Conservation (phyloP, 1,140 invertebrate species). For the Leptopilina boulardi region DNA sequence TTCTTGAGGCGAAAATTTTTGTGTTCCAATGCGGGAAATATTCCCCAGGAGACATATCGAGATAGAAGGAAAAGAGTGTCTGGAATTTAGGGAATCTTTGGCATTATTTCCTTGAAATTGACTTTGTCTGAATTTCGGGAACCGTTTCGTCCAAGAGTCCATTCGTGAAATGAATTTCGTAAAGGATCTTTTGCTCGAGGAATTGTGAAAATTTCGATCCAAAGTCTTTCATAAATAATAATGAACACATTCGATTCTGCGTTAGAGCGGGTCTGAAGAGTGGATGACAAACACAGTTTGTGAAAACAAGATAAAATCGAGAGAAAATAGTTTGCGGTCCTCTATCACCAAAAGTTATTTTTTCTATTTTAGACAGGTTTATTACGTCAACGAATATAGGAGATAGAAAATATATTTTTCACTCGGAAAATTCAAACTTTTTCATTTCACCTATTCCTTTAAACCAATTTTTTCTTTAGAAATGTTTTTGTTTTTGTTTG, state of each 20-base stretch:
- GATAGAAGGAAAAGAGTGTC: not conserved
- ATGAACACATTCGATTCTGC: slow-evolving; percentile 2
- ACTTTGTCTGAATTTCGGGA: not conserved
- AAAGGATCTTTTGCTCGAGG: not conserved
- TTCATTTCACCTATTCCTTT: too few species aligned
- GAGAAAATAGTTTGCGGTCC: not conserved
- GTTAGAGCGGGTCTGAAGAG: not conserved
- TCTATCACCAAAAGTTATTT: not conserved
- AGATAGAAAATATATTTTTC: not conserved
- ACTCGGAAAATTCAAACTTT: not conserved
- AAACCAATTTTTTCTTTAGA: too few species aligned
- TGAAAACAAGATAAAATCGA: not conserved
- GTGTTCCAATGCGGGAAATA: not conserved
- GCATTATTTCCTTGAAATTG: not conserved
- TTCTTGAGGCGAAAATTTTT: not conserved
- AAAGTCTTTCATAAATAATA: slow-evolving; percentile 18
- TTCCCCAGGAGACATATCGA: not conserved
- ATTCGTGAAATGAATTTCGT: not conserved
- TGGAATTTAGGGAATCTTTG: not conserved
- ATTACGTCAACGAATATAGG: not conserved
- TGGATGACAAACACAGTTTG: not conserved
- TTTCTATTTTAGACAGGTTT: not conserved
- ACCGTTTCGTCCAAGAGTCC: not conserved
- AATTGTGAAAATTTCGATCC: not conserved
- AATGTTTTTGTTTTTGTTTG: too few species aligned